Percentiles rank a stretch among this genome's conserved stretches.
phyloP scores from a whole-genome alignment of 2,113 vertebrate species.

The Jaculus jaculus region DNA sequence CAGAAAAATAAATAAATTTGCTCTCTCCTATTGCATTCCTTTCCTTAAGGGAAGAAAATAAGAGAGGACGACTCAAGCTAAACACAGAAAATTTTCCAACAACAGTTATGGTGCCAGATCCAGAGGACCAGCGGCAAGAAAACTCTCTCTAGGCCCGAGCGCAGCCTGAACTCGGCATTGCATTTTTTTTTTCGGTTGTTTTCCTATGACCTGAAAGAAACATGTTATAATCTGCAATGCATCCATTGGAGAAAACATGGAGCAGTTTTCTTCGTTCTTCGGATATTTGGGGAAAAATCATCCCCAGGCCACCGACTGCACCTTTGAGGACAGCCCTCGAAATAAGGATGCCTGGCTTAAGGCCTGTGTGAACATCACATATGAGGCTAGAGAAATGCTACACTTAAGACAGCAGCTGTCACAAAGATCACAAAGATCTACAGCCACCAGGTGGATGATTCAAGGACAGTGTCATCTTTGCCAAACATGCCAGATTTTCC shows the following conservation, averaged over 20 bases:
- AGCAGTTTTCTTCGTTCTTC: background rate
- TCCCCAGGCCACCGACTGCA: background rate
- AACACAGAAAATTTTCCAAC: constrained; percentile 53
- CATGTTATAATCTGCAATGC: constrained; percentile 24
- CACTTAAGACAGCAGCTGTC: background rate
- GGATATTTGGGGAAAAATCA: background rate
- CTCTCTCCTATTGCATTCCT: constrained; percentile 38
- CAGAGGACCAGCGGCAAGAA: background rate
- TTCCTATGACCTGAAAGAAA: constrained; percentile 10
- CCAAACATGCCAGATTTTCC: background rate
- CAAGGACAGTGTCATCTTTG: background rate
- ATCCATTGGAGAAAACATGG: background rate
- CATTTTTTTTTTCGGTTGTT: constrained; percentile 29
- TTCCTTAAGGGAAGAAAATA: constrained; percentile 53
- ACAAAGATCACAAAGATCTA: background rate
- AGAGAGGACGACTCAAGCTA: constrained; percentile 31
- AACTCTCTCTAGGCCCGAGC: background rate
- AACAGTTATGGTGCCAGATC: constrained; percentile 26
- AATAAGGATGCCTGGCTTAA: background rate
- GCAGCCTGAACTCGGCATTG: background rate
- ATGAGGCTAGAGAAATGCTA: background rate
- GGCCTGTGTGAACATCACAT: background rate
- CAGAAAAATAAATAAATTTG: constrained; percentile 61
- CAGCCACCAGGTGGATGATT: background rate
- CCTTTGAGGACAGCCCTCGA: background rate